Evolutionary conservation across 2,888 invertebrate species (phyloP).

Genomic region (Hirtodrosophila alboralis): DNA sequence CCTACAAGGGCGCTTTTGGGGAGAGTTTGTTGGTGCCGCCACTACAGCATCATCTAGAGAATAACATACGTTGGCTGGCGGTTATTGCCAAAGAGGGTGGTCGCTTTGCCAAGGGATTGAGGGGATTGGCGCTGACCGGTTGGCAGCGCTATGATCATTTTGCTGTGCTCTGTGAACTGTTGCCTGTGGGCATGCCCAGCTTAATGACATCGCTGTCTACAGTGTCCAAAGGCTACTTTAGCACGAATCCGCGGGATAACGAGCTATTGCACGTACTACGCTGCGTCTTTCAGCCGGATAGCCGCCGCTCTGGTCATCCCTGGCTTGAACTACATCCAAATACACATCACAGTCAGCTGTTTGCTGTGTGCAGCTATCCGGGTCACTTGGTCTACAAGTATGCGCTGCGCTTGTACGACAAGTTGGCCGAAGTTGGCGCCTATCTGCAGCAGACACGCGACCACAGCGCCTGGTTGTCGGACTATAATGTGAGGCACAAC

Average conservation of each 20-base stretch:
- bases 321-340: conserved; percentile 87
- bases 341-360: conserved; percentile 87
- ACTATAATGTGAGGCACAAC: conserved; percentile 88
- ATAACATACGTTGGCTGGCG: conserved; percentile 89
- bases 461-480: conserved; percentile 88
- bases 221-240: conserved; percentile 87
- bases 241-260: conserved; percentile 85
- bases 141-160: conserved; percentile 88
- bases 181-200: conserved; percentile 88
- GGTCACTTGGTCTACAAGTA: conserved; percentile 86
- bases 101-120: conserved; percentile 83
- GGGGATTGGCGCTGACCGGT: conserved; percentile 83
- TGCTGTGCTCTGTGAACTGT: conserved; percentile 88
- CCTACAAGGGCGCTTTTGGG: conserved; percentile 91
- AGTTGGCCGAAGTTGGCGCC: conserved; percentile 83
- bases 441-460: conserved; percentile 80
- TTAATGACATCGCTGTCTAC: conserved; percentile 87
- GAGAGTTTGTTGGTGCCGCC: conserved; percentile 89
- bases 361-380: conserved; percentile 88
- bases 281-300: conserved; percentile 85
- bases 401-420: conserved; percentile 83
- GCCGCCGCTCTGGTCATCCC: conserved; percentile 83
- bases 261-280: conserved; percentile 85
- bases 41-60: conserved; percentile 88
- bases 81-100: conserved; percentile 87